Evolutionary conservation across 2,888 invertebrate species (phyloP).

Genomic region (Cremastinae sp.): DNA sequence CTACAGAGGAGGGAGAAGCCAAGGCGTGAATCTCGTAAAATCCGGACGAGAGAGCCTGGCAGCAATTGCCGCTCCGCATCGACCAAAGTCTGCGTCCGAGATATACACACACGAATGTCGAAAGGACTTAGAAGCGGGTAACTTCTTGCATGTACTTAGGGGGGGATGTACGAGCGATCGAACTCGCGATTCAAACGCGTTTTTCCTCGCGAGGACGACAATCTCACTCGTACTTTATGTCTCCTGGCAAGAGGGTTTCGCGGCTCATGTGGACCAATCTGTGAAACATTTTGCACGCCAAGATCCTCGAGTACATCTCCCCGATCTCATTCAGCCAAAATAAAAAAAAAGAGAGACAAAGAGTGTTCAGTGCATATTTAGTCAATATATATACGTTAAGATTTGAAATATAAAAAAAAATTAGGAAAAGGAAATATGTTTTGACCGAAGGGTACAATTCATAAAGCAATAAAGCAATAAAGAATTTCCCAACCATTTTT

Average conservation of each 20-base stretch:
- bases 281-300: slow-evolving; percentile 17
- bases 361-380: too few species aligned
- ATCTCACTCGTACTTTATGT: slow-evolving; percentile 39
- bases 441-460: too few species aligned
- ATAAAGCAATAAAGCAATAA: too few species aligned
- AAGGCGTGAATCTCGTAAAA: slow-evolving; percentile 62
- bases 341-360: slow-evolving; percentile 5
- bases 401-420: too few species aligned
- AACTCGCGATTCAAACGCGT: slow-evolving; percentile 56
- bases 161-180: slow-evolving; percentile 55
- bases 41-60: slow-evolving; percentile 57
- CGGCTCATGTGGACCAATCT: slow-evolving; percentile 34
- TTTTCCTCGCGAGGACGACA: slow-evolving; percentile 34
- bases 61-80: slow-evolving; percentile 40
- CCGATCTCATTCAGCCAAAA: slow-evolving; percentile 35
- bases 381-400: too few species aligned
- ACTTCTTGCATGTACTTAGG: slow-evolving; percentile 47
- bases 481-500: too few species aligned
- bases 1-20: slow-evolving; percentile 22
- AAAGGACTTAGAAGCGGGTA: slow-evolving; percentile 43
- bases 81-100: slow-evolving; percentile 14
- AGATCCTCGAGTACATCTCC: slow-evolving; percentile 17
- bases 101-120: slow-evolving; percentile 15
- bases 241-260: slow-evolving; percentile 4
- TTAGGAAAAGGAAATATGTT: too few species aligned